Conservation (phyloP, 2,888 invertebrate genomes). For the Phrixothrix hirtus region DNA sequence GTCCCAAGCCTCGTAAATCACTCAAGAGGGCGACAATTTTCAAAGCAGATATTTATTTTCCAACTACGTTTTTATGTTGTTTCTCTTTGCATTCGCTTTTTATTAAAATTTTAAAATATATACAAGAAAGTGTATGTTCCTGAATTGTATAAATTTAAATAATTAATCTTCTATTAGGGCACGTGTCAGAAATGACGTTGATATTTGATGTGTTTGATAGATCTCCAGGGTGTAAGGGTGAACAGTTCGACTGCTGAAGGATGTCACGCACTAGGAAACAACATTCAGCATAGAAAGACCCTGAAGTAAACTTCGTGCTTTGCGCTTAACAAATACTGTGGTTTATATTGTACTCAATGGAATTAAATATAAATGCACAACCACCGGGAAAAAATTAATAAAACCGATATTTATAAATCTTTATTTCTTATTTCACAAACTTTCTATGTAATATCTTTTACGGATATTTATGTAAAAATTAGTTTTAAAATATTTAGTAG, state of each 20-base stretch:
- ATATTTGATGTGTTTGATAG: conserved; percentile 22
- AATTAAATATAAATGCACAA: too few relatives aligned
- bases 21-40: conserved; percentile 21
- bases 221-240: conserved; percentile 14
- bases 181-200: conserved; percentile 14
- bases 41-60: conserved; percentile 22
- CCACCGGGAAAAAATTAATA: too few relatives aligned
- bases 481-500: too few relatives aligned
- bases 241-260: conserved; percentile 6
- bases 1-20: conserved; percentile 25
- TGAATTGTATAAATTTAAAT: conserved; percentile 9
- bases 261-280: conserved; percentile 22
- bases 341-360: too few relatives aligned
- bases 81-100: conserved; percentile 2
- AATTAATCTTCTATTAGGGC: conserved; percentile 23
- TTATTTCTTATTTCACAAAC: too few relatives aligned
- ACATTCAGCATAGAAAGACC: too few relatives aligned
- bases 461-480: too few relatives aligned
- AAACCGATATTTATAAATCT: too few relatives aligned
- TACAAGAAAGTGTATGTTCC: conserved; percentile 11
- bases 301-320: too few relatives aligned
- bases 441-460: not conserved
- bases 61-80: conserved; percentile 15
- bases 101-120: not conserved
- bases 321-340: too few relatives aligned